phyloP scores from a whole-genome alignment of 2,888 invertebrate genomes.

The Ectemnius continuus region DNA sequence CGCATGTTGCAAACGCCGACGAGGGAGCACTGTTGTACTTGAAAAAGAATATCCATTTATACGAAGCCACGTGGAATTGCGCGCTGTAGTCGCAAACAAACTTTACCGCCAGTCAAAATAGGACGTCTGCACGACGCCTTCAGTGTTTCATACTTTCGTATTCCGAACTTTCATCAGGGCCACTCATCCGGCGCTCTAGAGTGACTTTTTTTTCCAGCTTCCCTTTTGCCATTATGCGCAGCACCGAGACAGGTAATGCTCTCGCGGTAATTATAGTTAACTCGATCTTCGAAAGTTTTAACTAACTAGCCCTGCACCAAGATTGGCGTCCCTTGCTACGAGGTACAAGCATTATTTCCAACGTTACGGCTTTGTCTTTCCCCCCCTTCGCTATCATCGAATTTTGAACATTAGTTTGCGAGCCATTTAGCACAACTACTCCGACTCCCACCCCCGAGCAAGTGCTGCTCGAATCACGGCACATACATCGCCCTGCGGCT shows the following conservation, averaged over 20 bases:
- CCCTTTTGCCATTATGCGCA: too few species aligned
- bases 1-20: slow-evolving; percentile 35
- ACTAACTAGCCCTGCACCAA: neutral
- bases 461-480: slow-evolving; percentile 56
- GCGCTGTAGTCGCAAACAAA: neutral
- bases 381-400: slow-evolving; percentile 39
- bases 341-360: too few species aligned
- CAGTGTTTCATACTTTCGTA: too few species aligned
- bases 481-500: slow-evolving; percentile 56
- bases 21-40: slow-evolving; percentile 12
- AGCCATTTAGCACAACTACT: slow-evolving; percentile 65
- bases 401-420: slow-evolving; percentile 66
- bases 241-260: too few species aligned
- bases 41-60: slow-evolving; percentile 14
- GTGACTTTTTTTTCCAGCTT: too few species aligned
- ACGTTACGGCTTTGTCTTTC: slow-evolving; percentile 16
- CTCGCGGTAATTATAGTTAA: too few species aligned
- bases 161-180: too few species aligned
- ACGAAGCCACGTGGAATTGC: slow-evolving; percentile 1
- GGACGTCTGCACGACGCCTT: neutral
- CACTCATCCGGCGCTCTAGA: too few species aligned
- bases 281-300: too few species aligned
- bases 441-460: slow-evolving; percentile 1
- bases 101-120: slow-evolving; percentile 4
- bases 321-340: neutral